These are phyloP conservation scores for Drosophila lutescens DNA, from an alignment of 2,888 invertebrate species.

Conservation along the genomic window DNA sequence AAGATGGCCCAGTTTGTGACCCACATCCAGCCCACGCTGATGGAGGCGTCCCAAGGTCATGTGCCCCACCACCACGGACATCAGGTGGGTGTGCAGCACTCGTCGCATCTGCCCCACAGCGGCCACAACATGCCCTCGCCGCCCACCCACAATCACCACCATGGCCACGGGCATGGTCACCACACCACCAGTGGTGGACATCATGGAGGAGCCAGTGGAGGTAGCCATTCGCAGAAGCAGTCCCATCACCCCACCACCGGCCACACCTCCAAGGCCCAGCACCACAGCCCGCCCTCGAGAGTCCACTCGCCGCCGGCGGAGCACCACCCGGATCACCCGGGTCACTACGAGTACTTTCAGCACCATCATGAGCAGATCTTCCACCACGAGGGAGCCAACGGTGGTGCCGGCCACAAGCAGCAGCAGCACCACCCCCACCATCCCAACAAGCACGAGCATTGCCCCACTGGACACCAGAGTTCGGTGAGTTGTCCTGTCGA, in stretches of 20 bases:
- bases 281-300: constrained; percentile 74
- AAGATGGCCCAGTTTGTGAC: constrained; percentile 87
- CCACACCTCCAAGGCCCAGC: constrained; percentile 61
- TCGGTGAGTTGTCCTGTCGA: constrained; percentile 69
- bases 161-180: constrained; percentile 53
- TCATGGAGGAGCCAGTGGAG: constrained; percentile 39
- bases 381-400: constrained; percentile 50
- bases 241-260: constrained; percentile 20
- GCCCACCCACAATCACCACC: constrained; percentile 82
- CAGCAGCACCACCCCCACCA: constrained; percentile 38
- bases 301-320: constrained; percentile 68
- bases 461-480: constrained; percentile 81
- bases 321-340: constrained; percentile 52
- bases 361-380: constrained; percentile 67
- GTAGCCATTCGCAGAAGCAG: constrained; percentile 38
- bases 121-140: constrained; percentile 85
- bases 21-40: constrained; percentile 86
- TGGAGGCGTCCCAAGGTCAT: constrained; percentile 86
- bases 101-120: constrained; percentile 84
- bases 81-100: constrained; percentile 84
- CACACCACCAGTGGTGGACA: constrained; percentile 22
- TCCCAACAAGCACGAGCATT: constrained; percentile 78
- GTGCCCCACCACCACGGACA: constrained; percentile 85
- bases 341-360: constrained; percentile 72
- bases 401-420: constrained; percentile 24